Evolutionary conservation across 2,113 vertebrate species (phyloP), one percentile per base, ranked within the genome.

Genomic region (Scomber scombrus): DNA sequence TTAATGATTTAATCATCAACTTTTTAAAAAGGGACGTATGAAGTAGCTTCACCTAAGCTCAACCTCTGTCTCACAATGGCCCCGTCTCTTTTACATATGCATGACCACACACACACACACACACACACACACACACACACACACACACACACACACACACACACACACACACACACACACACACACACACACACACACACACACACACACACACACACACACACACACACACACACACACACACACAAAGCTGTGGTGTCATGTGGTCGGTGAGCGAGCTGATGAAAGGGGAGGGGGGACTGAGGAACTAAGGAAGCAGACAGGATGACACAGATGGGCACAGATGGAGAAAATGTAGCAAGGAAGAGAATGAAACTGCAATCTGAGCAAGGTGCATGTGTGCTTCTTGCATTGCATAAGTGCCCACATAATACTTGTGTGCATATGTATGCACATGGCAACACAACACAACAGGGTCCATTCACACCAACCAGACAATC

Each of bases 401-500:
- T 46, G 67, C 8, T 50, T 45, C 34, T 16, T 60, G 21, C 15
- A 5, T 15, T 16, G 14, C 9, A 6, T 40, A 21, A 26, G 15
- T 34, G n/a, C 46, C 26, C 15, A 9, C 46, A 47, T 50, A 11
- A 8, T 18, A 16, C 11, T 3, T 72, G 31, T 71, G 54, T 50
- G 61, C 54, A 55, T 52, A 55, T 71, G 68, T 62, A 50, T 68
- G 52, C 66, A 72, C 52, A 40, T 72, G 51, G 23, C 26, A 49
- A 21, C 16, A 16, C 19, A 67, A 29, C 71, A 29, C 49, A 5
- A 55, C 19, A 47, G 65, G 19, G 14, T 81, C 60, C 55, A 18
- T 68, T 80, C 77, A 85, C 64, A 61, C 82, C 90, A 89, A 81
- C 81, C 80, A 91, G 66, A 81, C 85, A 85, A 85, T 78, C 63